Conservation (phyloP, 2,113 vertebrate species). For the Calyptommatus sinebrachiatus region DNA sequence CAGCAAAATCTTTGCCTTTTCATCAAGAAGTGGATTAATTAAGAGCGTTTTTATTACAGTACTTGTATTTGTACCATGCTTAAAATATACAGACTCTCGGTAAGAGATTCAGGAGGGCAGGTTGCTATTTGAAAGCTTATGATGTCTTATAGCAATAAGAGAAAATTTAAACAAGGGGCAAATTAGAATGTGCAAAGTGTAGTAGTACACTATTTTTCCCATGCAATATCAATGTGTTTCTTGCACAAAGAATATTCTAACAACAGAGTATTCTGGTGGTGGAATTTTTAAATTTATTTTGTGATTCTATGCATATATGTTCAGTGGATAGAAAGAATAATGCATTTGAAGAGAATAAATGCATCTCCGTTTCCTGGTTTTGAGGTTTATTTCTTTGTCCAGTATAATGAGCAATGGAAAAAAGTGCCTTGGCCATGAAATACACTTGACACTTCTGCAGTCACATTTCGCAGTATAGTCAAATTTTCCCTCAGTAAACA, state of each 20-base stretch:
- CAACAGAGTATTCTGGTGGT: not conserved
- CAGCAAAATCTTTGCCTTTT: not conserved
- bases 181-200: not conserved
- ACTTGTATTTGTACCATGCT: not conserved
- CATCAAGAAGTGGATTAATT: not conserved
- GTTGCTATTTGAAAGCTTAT: not conserved
- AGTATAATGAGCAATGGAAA: not conserved
- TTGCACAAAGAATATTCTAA: not conserved
- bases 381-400: not conserved
- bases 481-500: not conserved
- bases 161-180: not conserved
- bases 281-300: not conserved
- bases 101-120: not conserved
- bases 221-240: not conserved
- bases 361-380: not conserved
- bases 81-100: not conserved
- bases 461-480: not conserved
- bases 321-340: not conserved
- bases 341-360: not conserved
- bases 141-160: not conserved
- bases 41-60: not conserved
- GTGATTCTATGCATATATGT: not conserved
- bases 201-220: not conserved
- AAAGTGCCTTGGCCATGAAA: not conserved
- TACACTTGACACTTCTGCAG: no score